These are phyloP conservation scores for Bambusicola thoracicus DNA, from an alignment of 2,113 vertebrate species.

Conservation along the genomic window DNA sequence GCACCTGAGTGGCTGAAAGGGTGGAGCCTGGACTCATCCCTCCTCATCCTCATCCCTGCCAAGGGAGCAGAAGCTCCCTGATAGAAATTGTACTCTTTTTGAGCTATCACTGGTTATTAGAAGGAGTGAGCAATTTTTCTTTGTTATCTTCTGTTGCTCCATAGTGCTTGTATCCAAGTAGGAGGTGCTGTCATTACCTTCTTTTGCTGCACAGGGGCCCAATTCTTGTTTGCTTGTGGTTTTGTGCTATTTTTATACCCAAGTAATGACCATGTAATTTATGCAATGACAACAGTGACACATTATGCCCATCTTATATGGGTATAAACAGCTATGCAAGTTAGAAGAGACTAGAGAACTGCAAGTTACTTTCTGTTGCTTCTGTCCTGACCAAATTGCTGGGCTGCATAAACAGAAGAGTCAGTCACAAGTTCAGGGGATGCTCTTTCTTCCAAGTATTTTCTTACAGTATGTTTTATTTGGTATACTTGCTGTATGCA, in stretches of 20 bases:
- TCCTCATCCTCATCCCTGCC: no score
- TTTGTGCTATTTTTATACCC: background rate
- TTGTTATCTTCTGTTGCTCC: no score
- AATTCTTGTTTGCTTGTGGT: background rate
- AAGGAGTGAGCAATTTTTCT: no score
- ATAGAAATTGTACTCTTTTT: no score
- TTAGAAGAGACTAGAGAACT: background rate
- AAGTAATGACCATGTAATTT: background rate
- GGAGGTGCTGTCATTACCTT: no score
- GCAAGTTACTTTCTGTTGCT: background rate
- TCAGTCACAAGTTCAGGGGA: background rate
- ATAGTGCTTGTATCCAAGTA: no score
- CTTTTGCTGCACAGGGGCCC: no score
- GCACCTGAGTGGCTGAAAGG: no score
- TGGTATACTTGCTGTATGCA: background rate
- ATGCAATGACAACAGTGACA: slow-evolving; percentile 4
- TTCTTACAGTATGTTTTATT: background rate
- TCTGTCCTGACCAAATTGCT: background rate
- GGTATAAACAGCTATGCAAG: slow-evolving; percentile 56
- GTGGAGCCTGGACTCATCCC: no score
- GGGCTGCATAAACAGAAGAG: background rate
- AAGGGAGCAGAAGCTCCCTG: no score
- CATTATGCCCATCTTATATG: background rate
- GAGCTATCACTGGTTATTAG: no score
- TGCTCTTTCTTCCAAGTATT: background rate